Evolutionary conservation across 2,888 invertebrate genomes (phyloP).

Genomic region (Protula sp.): DNA sequence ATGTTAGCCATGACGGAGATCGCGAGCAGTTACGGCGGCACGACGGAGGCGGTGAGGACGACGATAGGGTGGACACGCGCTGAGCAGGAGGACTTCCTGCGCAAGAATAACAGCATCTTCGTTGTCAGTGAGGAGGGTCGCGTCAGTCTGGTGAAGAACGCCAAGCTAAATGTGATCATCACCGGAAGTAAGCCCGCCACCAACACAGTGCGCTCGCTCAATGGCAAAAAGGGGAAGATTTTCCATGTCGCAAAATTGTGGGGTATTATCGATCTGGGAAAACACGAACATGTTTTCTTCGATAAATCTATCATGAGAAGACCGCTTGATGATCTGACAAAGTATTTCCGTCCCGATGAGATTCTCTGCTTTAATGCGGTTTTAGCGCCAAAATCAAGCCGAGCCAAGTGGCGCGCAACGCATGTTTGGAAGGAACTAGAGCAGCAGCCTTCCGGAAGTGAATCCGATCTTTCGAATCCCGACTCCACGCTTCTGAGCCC

Average conservation of each 20-base stretch:
- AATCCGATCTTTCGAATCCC: conserved; percentile 14
- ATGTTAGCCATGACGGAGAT: conserved; percentile 42
- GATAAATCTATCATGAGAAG: conserved; percentile 50
- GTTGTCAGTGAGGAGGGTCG: conserved; percentile 39
- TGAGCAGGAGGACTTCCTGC: conserved; percentile 49
- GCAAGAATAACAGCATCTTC: conserved; percentile 47
- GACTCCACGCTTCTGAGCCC: conserved; percentile 21
- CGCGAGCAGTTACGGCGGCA: conserved; percentile 45
- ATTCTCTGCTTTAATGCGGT: conserved; percentile 52
- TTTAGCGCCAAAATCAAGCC: conserved; percentile 51
- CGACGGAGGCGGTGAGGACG: conserved; percentile 47
- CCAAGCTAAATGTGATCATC: conserved; percentile 50
- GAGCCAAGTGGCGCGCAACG: conserved; percentile 53
- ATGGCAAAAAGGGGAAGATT: conserved; percentile 37
- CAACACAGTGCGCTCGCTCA: not conserved
- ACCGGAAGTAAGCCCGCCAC: conserved; percentile 37
- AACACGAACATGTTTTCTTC: conserved; percentile 55
- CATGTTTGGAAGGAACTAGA: conserved; percentile 53
- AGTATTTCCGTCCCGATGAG: conserved; percentile 48
- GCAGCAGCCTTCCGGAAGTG: conserved; percentile 41
- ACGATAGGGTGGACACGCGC: conserved; percentile 51
- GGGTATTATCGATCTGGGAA: conserved; percentile 54
- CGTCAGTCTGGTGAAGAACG: conserved; percentile 47
- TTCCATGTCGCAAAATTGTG: conserved; percentile 54
- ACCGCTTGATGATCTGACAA: conserved; percentile 50